These are phyloP conservation scores for Thamnophis elegans DNA, from an alignment of 2,797 vertebrate genomes.

Conservation along the genomic window DNA sequence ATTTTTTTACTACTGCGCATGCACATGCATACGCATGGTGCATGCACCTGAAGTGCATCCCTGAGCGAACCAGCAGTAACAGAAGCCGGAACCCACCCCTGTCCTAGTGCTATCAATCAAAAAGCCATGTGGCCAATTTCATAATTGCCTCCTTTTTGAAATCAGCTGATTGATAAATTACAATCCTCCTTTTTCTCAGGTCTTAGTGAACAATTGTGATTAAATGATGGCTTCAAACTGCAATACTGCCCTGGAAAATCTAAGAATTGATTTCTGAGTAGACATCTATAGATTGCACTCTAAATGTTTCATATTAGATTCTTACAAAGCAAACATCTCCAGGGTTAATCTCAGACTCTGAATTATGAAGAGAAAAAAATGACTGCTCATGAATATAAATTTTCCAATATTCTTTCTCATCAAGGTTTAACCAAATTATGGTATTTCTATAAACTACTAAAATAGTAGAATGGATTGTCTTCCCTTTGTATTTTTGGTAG, in stretches of 20 bases:
- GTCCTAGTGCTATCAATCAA: neutral
- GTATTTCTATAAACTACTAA: neutral
- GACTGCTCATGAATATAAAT: neutral
- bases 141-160: neutral
- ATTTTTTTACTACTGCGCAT: too few species aligned
- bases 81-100: too few species aligned
- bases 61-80: too few species aligned
- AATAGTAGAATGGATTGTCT: neutral
- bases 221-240: neutral
- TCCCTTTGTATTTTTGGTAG: neutral
- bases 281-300: neutral
- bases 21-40: too few species aligned
- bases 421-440: neutral
- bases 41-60: too few species aligned
- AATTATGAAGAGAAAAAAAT: neutral
- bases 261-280: slow-evolving; percentile 12
- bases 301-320: slow-evolving; percentile 3
- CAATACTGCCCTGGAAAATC: neutral
- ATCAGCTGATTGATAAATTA: slow-evolving; percentile 20
- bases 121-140: neutral
- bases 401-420: neutral
- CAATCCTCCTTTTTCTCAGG: slow-evolving; percentile 12
- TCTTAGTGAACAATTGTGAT: neutral
- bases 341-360: neutral
- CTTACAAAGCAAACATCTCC: slow-evolving; percentile 19